Base-by-base conservation (phyloP, 64 coral and sea anemone genomes). In the Actinia equina region DNA sequence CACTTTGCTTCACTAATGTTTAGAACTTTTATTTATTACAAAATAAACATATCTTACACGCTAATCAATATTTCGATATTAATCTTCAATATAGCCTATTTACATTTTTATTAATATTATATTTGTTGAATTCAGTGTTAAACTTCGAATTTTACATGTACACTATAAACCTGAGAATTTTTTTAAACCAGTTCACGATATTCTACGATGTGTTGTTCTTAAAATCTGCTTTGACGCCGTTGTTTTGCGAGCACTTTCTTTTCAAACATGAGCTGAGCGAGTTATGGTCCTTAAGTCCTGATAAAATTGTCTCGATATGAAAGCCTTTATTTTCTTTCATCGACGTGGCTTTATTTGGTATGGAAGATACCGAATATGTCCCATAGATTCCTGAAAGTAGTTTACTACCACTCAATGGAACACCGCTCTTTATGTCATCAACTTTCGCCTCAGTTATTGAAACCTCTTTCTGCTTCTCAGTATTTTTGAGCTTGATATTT, bases 291-390 rank as follows among this genome's bases (percentile, higher is more conserved):
- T 11, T 15, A 74, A 30, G 6, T 14, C 25, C 69, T 41, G 78
- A 81, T 81, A 81, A 81, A 3, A 81, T 20, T 17, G 78, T 81
- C 49, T 81, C 78, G 17, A 81, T 81, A 81, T 81, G 78, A 51
- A 81, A 81, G 3, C 78, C 78, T 81, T 81, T 81, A 52, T 81
- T 25, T 14, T 81, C 43, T 81, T 81, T 81, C 1, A 16, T 9
- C 10, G 13, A 11, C 2, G n/a, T 74, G 7, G 69, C 9, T 41
- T 74, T 41, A 30, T 74, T 74, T 41, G 69, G 69, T 41, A 41
- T 14, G 20, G 22, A 13, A 3, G n/a, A 15, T 41, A 41, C 69
- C 4, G 69, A 25, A 14, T 30, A 74, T 10, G 8, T 74, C 41
- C 69, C 25, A 30, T 37, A 41, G 4, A 30, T 9, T 74, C 23